A percentile compares a stretch with the other conserved stretches of the same genome.
These are phyloP conservation scores for Idaea dimidiata DNA, from an alignment of 2,888 invertebrate genomes.

Conservation along the genomic window DNA sequence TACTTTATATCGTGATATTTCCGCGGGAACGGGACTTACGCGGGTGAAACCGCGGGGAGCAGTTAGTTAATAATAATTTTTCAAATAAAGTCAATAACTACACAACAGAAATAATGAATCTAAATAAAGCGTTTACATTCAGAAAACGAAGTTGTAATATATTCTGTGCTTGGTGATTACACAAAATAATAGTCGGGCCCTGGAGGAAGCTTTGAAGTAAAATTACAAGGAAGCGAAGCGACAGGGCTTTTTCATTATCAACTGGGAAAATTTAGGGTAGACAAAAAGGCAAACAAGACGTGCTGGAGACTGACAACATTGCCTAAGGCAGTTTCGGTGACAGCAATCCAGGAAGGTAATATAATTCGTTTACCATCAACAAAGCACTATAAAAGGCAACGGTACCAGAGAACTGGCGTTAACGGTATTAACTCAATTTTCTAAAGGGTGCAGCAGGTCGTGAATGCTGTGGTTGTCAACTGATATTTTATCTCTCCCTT, in stretches of 20 bases:
- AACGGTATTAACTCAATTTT: constrained; percentile 7
- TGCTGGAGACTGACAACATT: constrained; percentile 33
- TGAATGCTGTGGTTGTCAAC: constrained; percentile 59
- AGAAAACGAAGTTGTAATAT: constrained; percentile 42
- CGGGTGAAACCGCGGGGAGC: too few relatives aligned
- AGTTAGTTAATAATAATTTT: not conserved
- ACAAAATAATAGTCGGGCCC: constrained; percentile 62
- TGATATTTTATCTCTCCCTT: constrained; percentile 65
- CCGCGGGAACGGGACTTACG: too few relatives aligned
- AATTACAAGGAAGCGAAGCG: constrained; percentile 58
- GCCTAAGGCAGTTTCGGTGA: constrained; percentile 29
- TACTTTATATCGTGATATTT: too few relatives aligned
- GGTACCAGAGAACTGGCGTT: not conserved
- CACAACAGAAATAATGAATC: constrained; percentile 19
- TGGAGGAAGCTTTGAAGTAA: constrained; percentile 58
- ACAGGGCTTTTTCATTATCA: constrained; percentile 72
- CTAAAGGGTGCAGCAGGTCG: constrained; percentile 51
- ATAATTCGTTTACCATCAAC: constrained; percentile 16
- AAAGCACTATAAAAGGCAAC: constrained; percentile 5
- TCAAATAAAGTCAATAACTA: constrained; percentile 21
- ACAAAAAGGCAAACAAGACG: constrained; percentile 43
- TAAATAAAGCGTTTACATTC: constrained; percentile 30
- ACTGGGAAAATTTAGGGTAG: constrained; percentile 68
- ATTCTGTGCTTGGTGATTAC: constrained; percentile 60
- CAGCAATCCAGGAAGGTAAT: constrained; percentile 21